Evolutionary conservation across 2,888 invertebrate species (phyloP), one percentile per base, ranked within the genome.

Genomic region (Ornithoptera alexandrae): DNA sequence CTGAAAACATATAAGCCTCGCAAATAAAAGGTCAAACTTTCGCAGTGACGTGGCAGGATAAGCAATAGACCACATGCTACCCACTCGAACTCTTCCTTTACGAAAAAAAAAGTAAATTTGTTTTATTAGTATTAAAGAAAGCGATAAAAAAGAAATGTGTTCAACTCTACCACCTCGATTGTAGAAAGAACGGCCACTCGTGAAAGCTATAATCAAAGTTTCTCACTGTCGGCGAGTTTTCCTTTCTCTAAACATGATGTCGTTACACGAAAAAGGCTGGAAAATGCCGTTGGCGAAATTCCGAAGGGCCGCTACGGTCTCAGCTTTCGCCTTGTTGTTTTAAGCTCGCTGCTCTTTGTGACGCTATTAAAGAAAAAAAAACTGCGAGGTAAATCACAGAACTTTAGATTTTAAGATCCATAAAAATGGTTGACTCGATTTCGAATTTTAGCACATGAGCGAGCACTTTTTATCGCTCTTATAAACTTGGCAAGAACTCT

Each of bases 121-220:
- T 90, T 89, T 90, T 92, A 92, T 89, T 89, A 89, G 85, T 89
- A 91, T 88, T 85, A 90, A 90, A 90, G 84, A 85, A 84, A 84
- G 87, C 81, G 82, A 87, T 90, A 91, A 90, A 92, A 91, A 86
- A 85, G 89, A 90, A 88, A 90, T 90, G 89, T 87, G 81, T 79
- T 76, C 76, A 78, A 86, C 86, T 87, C 89, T 90, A 91, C 91
- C 89, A 87, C 90, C 87, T 89, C 89, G 84, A 88, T 89, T 85
- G 87, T 79, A 83, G 83, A 82, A 81, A 77, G 82, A 89, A 88
- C 86, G 88, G 87, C 87, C 84, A 88, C 86, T 91, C 88, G 86
- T 87, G 89, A 89, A 88, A 79, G 87, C 89, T 88, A 91, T 90
- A 92, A 92, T 90, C 91, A 90, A 91, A 92, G 89, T 92, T 91